Evolutionary conservation across 37 sponge, comb jelly and placozoan genomes (phyloP).

Genomic region (Mnemiopsis leidyi): DNA sequence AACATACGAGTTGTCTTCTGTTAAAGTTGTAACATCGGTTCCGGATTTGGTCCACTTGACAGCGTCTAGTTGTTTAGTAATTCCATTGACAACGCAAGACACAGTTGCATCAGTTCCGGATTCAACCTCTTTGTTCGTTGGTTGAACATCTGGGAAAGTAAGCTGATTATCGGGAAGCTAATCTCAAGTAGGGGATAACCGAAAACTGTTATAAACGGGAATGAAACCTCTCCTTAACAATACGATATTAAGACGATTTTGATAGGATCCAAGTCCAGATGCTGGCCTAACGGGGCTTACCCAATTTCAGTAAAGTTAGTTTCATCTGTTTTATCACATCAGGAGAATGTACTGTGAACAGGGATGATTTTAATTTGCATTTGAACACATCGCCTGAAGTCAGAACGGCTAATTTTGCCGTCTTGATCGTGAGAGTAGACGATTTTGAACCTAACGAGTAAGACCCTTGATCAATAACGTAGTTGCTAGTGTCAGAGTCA

Average conservation of each 20-base stretch:
- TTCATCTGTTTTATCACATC: neutral
- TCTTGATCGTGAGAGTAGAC: neutral
- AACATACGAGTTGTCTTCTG: neutral
- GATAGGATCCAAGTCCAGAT: too few species aligned
- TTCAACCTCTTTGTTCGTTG: neutral
- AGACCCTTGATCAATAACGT: neutral
- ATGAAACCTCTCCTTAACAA: too few species aligned
- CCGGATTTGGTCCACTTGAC: neutral
- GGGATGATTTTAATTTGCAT: neutral
- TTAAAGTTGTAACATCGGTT: neutral
- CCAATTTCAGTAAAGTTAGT: neutral
- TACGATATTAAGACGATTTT: too few species aligned
- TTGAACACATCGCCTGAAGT: neutral
- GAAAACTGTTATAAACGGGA: too few species aligned
- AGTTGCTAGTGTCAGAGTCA: neutral
- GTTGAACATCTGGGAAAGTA: neutral
- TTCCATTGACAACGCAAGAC: neutral
- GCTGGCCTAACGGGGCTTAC: too few species aligned
- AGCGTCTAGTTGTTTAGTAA: neutral
- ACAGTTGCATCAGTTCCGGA: neutral
- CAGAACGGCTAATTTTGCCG: neutral
- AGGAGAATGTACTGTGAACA: neutral
- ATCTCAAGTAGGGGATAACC: too few species aligned
- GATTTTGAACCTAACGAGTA: neutral
- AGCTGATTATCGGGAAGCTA: too few species aligned